Conservation (phyloP, 2,797 vertebrate genomes). For the Balearica regulorum region DNA sequence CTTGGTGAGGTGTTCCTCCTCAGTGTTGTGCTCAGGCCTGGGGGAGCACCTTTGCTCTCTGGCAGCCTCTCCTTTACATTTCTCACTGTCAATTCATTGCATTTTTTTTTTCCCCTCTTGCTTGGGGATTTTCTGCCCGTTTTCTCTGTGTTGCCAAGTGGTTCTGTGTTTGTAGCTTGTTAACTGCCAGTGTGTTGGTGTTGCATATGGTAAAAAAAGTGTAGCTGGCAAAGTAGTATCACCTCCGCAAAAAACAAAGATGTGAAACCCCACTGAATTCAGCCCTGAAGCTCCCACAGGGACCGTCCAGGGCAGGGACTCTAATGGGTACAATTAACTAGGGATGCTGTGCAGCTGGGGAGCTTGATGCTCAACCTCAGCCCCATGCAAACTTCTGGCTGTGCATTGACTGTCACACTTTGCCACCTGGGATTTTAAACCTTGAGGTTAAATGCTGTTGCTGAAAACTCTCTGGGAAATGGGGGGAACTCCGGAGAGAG, state of each 20-base stretch:
- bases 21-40: background rate
- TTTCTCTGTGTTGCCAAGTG: conserved; percentile 53
- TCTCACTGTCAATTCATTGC: background rate
- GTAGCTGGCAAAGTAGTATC: conserved; percentile 56
- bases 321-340: background rate
- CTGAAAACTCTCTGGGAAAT: background rate
- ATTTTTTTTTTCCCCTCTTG: background rate
- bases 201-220: conserved; percentile 59
- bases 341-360: background rate
- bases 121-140: conserved; percentile 47
- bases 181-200: conserved; percentile 59
- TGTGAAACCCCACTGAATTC: conserved; percentile 21
- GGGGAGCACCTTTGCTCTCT: background rate
- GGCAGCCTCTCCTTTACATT: background rate
- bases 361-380: too few relatives aligned
- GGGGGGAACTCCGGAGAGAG: background rate
- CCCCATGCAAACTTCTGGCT: background rate
- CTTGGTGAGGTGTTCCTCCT: background rate
- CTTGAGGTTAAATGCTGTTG: background rate
- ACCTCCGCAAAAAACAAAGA: conserved; percentile 47
- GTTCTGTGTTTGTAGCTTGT: conserved; percentile 62
- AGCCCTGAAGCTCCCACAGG: background rate
- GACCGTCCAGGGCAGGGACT: background rate
- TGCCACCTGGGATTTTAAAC: background rate
- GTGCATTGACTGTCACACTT: accelerated